Conservation (phyloP, 2,888 invertebrate species). For the Tolmerus cingulatus region DNA sequence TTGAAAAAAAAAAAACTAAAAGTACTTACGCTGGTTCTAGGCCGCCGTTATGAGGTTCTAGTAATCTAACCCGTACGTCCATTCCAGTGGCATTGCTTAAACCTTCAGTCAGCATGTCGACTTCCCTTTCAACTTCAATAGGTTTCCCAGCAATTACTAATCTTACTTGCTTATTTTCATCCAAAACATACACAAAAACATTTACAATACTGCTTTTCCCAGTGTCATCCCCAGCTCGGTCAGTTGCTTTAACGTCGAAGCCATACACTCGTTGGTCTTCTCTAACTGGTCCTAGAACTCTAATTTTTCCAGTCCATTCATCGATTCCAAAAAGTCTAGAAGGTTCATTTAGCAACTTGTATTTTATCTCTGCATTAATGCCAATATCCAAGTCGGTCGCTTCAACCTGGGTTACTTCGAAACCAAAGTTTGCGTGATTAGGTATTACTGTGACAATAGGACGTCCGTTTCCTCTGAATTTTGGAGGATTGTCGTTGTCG, state of each 20-base stretch:
- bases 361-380: conserved; percentile 79
- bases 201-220: conserved; percentile 85
- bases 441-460: conserved; percentile 86
- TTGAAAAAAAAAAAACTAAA: background rate
- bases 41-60: conserved; percentile 73
- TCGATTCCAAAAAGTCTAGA: conserved; percentile 80
- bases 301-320: conserved; percentile 77
- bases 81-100: conserved; percentile 78
- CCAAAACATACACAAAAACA: conserved; percentile 85
- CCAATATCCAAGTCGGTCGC: conserved; percentile 80
- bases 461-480: conserved; percentile 76
- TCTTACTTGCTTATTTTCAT: conserved; percentile 81
- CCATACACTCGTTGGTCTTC: conserved; percentile 82
- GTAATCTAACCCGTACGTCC: conserved; percentile 78
- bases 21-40: conserved; percentile 65
- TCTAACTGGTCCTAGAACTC: conserved; percentile 74
- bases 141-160: conserved; percentile 80
- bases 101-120: conserved; percentile 74
- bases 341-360: conserved; percentile 81
- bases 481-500: conserved; percentile 84
- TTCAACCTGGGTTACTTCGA: conserved; percentile 79
- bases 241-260: conserved; percentile 88
- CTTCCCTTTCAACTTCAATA: conserved; percentile 75
- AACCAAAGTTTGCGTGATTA: conserved; percentile 81
- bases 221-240: conserved; percentile 80